A percentile compares a stretch with the other conserved stretches of the same genome.
Evolutionary conservation across 2,888 invertebrate species (phyloP).

Genomic region (Argynnis bischoffii): DNA sequence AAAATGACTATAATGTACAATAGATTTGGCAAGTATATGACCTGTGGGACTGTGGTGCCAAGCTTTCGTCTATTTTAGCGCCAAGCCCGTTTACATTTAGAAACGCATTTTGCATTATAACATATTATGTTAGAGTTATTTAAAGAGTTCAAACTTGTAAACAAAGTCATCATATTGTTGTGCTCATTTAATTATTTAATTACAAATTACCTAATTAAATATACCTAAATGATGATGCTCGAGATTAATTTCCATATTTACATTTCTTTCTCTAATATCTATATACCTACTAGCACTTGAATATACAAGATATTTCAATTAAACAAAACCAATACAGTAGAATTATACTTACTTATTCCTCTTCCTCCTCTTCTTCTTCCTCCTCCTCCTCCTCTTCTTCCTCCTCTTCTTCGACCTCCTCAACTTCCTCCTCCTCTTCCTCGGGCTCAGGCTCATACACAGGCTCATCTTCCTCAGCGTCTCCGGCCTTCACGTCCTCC

Average conservation of each 20-base stretch:
- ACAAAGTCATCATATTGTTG: too few species aligned
- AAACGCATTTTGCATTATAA: slow-evolving; percentile 1
- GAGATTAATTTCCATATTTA: background rate
- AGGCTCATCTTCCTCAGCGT: slow-evolving; percentile 87
- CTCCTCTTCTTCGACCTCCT: slow-evolving; percentile 87
- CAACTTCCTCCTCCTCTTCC: slow-evolving; percentile 87
- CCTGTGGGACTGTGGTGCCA: slow-evolving; percentile 7
- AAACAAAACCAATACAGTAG: background rate
- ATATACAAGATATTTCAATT: background rate
- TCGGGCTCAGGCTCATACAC: slow-evolving; percentile 86
- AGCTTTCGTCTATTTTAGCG: slow-evolving; percentile 15
- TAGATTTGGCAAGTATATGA: slow-evolving; percentile 16
- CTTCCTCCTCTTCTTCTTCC: slow-evolving; percentile 86
- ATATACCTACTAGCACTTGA: background rate
- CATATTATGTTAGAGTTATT: slow-evolving; percentile 4
- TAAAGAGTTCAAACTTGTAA: background rate
- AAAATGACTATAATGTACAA: slow-evolving; percentile 14
- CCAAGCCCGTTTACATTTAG: slow-evolving; percentile 15
- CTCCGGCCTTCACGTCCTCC: slow-evolving; percentile 89
- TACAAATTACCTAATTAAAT: too few species aligned
- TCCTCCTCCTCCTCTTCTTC: slow-evolving; percentile 90
- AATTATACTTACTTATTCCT: slow-evolving; percentile 70
- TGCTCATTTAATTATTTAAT: too few species aligned
- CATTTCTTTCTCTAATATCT: too few species aligned
- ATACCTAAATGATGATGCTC: background rate